phyloP scores from a whole-genome alignment of 2,113 vertebrate species.

The Hippocampus barbouri region DNA sequence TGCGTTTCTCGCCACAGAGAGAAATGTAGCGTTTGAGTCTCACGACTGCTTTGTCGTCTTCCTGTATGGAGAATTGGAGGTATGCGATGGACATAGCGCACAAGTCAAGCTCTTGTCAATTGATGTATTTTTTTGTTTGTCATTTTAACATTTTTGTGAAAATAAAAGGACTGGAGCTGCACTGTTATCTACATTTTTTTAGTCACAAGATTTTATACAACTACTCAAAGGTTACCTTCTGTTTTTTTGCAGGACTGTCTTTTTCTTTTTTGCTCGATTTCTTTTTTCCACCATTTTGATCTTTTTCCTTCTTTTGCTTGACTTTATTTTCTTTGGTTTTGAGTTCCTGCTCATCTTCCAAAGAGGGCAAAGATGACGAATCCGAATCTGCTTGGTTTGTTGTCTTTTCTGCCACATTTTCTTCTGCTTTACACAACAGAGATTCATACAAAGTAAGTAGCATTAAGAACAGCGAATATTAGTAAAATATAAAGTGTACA shows the following conservation, averaged over 20 bases:
- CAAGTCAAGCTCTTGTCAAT: neutral
- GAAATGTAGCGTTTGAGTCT: slow-evolving; percentile 81
- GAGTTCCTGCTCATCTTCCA: slow-evolving; percentile 54
- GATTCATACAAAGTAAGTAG: neutral
- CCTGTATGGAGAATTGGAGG: slow-evolving; percentile 27
- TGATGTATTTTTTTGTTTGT: neutral
- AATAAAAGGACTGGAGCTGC: too few relatives aligned
- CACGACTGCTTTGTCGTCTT: slow-evolving; percentile 55
- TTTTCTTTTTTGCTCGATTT: neutral
- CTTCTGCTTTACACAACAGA: slow-evolving; percentile 20
- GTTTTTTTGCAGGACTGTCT: slow-evolving; percentile 11
- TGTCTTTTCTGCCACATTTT: slow-evolving; percentile 18
- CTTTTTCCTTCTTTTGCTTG: neutral
- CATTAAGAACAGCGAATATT: neutral
- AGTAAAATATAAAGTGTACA: neutral
- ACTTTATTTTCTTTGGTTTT: neutral
- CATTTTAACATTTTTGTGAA: too few relatives aligned
- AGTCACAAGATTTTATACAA: neutral
- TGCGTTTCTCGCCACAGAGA: slow-evolving; percentile 77
- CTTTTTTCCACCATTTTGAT: neutral
- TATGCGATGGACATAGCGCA: neutral
- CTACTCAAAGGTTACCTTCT: slow-evolving; percentile 46
- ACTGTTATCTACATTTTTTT: too few relatives aligned
- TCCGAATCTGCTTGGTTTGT: slow-evolving; percentile 43
- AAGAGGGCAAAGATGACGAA: slow-evolving; percentile 63